Percentiles rank a stretch among this genome's conserved stretches.
Conservation (phyloP, 2,888 invertebrate genomes). For the Chalcis sispes region DNA sequence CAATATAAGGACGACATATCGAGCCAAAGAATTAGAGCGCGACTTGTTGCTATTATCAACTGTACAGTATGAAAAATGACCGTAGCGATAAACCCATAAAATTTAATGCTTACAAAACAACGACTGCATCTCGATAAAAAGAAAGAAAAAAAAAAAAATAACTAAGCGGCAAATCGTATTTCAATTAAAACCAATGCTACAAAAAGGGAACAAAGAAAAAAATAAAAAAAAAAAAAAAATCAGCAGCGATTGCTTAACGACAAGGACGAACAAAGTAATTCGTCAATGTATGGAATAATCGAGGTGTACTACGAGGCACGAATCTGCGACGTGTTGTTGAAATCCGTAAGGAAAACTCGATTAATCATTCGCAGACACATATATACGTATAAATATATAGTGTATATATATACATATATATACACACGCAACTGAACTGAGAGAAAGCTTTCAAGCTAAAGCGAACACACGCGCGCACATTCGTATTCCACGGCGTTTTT, state of each 20-base stretch:
- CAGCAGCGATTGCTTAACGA: neutral
- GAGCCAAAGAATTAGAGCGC: neutral
- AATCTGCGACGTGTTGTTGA: neutral
- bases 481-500: too few relatives aligned
- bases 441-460: too few relatives aligned
- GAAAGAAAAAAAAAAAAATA: neutral
- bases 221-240: neutral
- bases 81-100: too few relatives aligned
- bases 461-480: neutral
- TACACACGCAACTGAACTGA: too few relatives aligned
- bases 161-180: neutral
- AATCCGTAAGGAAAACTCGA: neutral
- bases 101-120: too few relatives aligned
- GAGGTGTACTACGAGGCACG: neutral
- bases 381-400: too few relatives aligned
- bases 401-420: too few relatives aligned
- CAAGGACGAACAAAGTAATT: neutral
- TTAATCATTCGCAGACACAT: slow-evolving; percentile 1
- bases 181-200: neutral
- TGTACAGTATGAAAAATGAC: too few relatives aligned
- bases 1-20: neutral
- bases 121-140: too few relatives aligned
- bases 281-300: neutral
- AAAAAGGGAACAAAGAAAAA: neutral
- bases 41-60: slow-evolving; percentile 20